Evolutionary conservation across 2,888 invertebrate species (phyloP), one percentile per base, ranked within the genome.

Genomic region (Aleiodes testaceus): DNA sequence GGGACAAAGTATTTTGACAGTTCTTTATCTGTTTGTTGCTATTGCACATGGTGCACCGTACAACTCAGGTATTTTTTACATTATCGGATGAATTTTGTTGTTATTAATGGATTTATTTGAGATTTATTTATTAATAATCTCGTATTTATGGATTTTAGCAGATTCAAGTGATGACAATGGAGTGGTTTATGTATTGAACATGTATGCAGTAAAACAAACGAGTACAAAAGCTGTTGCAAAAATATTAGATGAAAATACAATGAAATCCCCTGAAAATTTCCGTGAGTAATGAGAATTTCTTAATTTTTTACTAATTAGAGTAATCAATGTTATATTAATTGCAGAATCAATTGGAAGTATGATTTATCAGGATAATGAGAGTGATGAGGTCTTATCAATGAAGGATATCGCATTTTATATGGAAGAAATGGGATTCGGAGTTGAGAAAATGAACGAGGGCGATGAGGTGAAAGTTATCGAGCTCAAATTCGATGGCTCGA

Each of bases 341-440:
- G 6, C 42, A 71, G 71, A 71, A 44, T 14, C 66, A 14, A 66
- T 71, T 30, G 71, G 71, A 50, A 71, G 44, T 44, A 7, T 71
- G 3, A 4, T 71, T 14, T 9, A 66, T 11, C 18, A 30, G 1
- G 63, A 66, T 11, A 44, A 42, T 4, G 66, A 71, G 3, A 9
- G 22, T 5, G 44, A 52, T n/a, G 69, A 53, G 42, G 70, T 63
- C 49, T 63, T 71, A 20, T 66, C 71, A 30, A 47, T 70, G 14
- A 18, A 45, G 44, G 50, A 70, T 66, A 69, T 77, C 47, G 52
- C 45, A 7, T 66, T 66, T n/a, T 30, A 52, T 45, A 3, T 71
- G 6, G 71, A 66, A 14, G 50, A 22, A 1, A 5, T 14, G 4
- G 66, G 66, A 18, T 7, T 61, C 7, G 30, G 20, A 18, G 53